phyloP scores from a whole-genome alignment of 2,797 vertebrate genomes.

The Urocyon cinereoargenteus region DNA sequence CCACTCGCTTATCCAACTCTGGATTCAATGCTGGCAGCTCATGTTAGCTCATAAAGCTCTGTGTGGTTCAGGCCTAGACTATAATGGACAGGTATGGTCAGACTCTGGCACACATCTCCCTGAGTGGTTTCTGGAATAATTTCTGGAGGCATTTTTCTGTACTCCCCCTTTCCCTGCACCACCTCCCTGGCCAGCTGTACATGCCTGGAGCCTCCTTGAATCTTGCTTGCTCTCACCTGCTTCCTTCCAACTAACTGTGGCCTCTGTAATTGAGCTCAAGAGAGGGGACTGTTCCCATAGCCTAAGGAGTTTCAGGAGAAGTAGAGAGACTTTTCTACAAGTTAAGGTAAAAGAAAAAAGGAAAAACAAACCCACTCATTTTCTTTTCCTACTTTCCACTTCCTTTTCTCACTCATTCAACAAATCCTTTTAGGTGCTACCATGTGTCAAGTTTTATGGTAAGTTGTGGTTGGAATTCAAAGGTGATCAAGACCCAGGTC shows the following conservation, averaged over 20 bases:
- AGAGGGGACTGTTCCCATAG: constrained; percentile 34
- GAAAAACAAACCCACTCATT: not conserved
- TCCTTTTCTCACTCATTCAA: not conserved
- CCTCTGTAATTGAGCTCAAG: constrained; percentile 67
- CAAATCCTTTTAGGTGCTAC: not conserved
- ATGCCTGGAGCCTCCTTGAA: constrained; percentile 55
- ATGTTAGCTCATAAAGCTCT: not conserved
- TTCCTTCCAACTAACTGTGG: constrained; percentile 16
- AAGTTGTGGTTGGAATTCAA: not conserved
- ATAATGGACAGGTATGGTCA: not conserved
- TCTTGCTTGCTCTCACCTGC: constrained; percentile 44
- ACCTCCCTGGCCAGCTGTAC: not conserved
- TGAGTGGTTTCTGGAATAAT: not conserved
- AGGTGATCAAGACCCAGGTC: not conserved
- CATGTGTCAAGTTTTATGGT: not conserved
- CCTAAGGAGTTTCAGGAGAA: constrained; percentile 56
- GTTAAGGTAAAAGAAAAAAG: not conserved
- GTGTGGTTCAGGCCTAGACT: not conserved
- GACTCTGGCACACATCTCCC: not conserved
- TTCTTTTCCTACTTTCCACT: not conserved
- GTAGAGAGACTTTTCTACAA: constrained; percentile 45
- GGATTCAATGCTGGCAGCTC: not conserved
- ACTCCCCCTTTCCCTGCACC: not conserved
- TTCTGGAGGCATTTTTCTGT: constrained; percentile 38
- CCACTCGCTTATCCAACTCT: accelerated